These are phyloP conservation scores for Crocidura indochinensis DNA, from an alignment of 2,797 vertebrate species.

Conservation along the genomic window DNA sequence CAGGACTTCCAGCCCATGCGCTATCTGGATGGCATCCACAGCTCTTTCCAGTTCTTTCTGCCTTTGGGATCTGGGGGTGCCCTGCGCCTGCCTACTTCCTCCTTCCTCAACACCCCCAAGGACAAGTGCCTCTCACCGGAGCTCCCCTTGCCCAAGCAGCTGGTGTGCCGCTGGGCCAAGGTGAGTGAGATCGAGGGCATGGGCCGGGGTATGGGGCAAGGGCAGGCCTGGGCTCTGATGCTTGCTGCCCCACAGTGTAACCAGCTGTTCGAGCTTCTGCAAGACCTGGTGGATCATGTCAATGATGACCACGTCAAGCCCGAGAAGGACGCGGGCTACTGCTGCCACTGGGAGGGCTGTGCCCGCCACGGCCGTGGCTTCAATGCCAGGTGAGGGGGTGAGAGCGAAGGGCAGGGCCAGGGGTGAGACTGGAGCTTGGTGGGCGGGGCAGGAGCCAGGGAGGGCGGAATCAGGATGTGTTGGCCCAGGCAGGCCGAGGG, in stretches of 20 bases:
- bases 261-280: conserved; percentile 97
- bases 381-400: conserved; percentile 94
- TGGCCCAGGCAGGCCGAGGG: too few relatives aligned
- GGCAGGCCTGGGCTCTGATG: conserved; percentile 12
- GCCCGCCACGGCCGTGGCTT: conserved; percentile 97
- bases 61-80: conserved; percentile 92
- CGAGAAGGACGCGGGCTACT: conserved; percentile 97
- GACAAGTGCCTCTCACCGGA: conserved; percentile 93
- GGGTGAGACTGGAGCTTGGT: not conserved
- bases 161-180: conserved; percentile 96
- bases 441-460: too few relatives aligned
- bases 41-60: conserved; percentile 95
- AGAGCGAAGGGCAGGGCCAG: too few relatives aligned
- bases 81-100: conserved; percentile 93
- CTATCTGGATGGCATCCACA: conserved; percentile 92
- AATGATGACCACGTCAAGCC: conserved; percentile 98
- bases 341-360: conserved; percentile 99
- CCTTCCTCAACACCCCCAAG: conserved; percentile 92
- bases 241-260: conserved; percentile 92
- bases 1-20: conserved; percentile 93
- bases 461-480: too few relatives aligned
- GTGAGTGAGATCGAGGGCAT: conserved; percentile 87
- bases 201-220: not conserved
- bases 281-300: conserved; percentile 98
- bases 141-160: conserved; percentile 93